These are phyloP conservation scores for Platalea minor DNA, from an alignment of 2,797 vertebrate species.

Conservation along the genomic window DNA sequence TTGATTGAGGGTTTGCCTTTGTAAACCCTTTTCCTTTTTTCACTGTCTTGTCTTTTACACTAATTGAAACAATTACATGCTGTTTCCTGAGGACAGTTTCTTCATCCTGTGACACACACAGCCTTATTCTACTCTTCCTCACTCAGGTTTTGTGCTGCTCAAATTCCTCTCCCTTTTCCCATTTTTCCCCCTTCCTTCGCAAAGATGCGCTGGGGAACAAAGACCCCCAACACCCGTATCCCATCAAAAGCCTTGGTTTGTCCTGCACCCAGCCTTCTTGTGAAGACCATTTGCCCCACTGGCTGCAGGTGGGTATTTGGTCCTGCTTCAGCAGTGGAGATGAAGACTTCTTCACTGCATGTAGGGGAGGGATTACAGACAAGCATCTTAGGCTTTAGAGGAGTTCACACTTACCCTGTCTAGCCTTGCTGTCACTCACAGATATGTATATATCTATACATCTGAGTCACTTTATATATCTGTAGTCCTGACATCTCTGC, in stretches of 20 bases:
- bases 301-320: background rate
- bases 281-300: background rate
- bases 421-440: background rate
- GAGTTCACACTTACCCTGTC: background rate
- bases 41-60: background rate
- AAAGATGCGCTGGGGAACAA: background rate
- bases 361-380: background rate
- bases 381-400: background rate
- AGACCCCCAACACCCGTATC: accelerated
- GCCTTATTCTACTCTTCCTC: background rate
- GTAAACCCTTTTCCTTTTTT: background rate
- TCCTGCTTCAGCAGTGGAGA: background rate
- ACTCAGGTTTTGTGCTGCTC: background rate
- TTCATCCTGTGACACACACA: background rate
- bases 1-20: background rate
- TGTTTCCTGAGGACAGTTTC: background rate
- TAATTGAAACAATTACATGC: background rate
- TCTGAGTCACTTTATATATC: background rate
- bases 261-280: background rate
- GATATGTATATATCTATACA: accelerated
- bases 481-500: background rate
- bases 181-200: background rate
- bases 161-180: background rate
- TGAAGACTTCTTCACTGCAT: background rate
- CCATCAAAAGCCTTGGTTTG: background rate